Base-by-base conservation (phyloP, 2,113 vertebrate species). In the Corydoras maculifer region DNA sequence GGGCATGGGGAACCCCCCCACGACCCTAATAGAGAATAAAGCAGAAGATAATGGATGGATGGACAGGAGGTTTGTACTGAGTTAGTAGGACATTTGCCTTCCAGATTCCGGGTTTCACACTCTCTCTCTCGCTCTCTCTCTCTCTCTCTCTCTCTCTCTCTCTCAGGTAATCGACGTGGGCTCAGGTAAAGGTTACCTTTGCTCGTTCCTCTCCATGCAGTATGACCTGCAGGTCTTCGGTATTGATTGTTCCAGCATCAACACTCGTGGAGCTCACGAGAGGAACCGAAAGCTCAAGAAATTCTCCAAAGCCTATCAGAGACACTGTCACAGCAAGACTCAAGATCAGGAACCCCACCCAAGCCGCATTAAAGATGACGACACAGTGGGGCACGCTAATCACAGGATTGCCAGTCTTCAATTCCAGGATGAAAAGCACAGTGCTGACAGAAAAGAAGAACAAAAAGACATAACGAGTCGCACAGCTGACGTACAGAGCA, bases 171-270 rank as follows among this genome's bases (percentile, higher is more conserved):
- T 99, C 78, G 96, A 99, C 51, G 81, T 99, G 68, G 97, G 97
- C 58, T 98, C 96, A 57, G 96, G 97, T 68, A 99, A 99, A 87
- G 97, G 97, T 61, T 99, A 99, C 80, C 81, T 99, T 75, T 95
- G 95, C 82, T 96, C 95, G 1, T 98, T 92, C 87, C 88, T 99
- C 81, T 97, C 95, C 15, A 86, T 99, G 89, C 91, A 87, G 18
- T 94, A 94, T 74, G 87, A 89, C 75, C 90, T 99, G 58, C 90
- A 83, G 63, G 96, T 99, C 74, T 99, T 93, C 76, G 97, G 96
- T 83, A 94, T 99, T 10, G 97, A 99, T 84, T 96, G 94, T 1
- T 99, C 96, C 58, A 92, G 85, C 83, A 85, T 75, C 73, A 98
- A 93, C 85, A 99, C 96, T 2, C 89, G 86, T 4, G 92, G 95